Conservation (phyloP, 1,140 invertebrate genomes). For the Planococcus citri region DNA sequence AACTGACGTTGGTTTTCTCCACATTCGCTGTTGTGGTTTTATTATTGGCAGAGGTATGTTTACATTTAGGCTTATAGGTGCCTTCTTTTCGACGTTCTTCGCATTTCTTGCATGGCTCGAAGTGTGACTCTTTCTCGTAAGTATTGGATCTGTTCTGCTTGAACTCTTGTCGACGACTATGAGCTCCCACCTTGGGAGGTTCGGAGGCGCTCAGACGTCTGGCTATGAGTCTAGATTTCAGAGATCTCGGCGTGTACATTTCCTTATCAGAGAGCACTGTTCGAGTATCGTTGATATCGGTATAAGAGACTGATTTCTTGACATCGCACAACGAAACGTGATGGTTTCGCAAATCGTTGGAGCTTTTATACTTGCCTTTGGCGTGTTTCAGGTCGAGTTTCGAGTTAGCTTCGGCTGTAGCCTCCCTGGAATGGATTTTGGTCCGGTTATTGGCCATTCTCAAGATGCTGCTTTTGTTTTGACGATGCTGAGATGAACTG, state of each 20-base stretch:
- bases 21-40: background rate
- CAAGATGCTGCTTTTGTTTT: background rate
- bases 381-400: background rate
- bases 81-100: slow-evolving; percentile 32
- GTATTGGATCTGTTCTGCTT: background rate
- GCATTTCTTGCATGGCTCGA: background rate
- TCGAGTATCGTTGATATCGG: background rate
- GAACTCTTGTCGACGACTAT: background rate
- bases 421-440: background rate
- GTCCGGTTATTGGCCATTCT: background rate
- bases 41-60: background rate
- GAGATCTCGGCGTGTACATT: slow-evolving; percentile 22
- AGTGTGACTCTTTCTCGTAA: background rate
- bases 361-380: background rate
- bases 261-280: slow-evolving; percentile 4
- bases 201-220: slow-evolving; percentile 2
- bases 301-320: background rate
- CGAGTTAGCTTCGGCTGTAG: background rate
- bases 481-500: background rate
- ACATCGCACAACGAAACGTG: background rate
- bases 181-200: background rate
- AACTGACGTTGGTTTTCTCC: too few relatives aligned
- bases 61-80: background rate
- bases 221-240: slow-evolving; percentile 20
- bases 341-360: background rate